A percentile compares a stretch with the other conserved stretches of the same genome.
phyloP scores from a whole-genome alignment of 2,888 invertebrate genomes.

The Drosophila villosipedis region DNA sequence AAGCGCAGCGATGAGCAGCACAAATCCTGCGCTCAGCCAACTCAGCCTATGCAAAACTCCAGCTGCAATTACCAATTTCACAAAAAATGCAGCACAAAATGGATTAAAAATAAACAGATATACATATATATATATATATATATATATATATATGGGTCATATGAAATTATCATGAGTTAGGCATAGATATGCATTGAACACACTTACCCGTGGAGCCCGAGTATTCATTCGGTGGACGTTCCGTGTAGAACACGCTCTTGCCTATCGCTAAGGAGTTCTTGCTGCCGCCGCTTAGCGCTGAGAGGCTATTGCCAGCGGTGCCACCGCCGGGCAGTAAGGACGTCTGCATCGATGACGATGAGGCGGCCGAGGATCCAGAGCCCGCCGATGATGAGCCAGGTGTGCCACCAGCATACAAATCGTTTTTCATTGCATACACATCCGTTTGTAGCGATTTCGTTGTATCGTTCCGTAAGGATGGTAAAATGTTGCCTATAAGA shows the following conservation, averaged over 20 bases:
- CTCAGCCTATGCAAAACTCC: constrained; percentile 48
- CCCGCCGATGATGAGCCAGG: constrained; percentile 66
- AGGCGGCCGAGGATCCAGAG: constrained; percentile 71
- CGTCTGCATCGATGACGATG: constrained; percentile 78
- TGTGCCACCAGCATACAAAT: constrained; percentile 78
- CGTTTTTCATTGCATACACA: constrained; percentile 84
- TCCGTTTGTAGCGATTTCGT: constrained; percentile 83
- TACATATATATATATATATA: not conserved
- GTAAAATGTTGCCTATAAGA: constrained; percentile 82
- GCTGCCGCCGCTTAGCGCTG: constrained; percentile 65
- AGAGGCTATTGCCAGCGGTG: constrained; percentile 72
- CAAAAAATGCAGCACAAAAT: constrained; percentile 35
- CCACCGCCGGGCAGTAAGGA: constrained; percentile 70
- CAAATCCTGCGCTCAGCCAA: constrained; percentile 43
- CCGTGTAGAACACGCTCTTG: constrained; percentile 85
- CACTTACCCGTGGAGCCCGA: constrained; percentile 81
- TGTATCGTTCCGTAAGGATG: constrained; percentile 84
- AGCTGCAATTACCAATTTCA: constrained; percentile 35
- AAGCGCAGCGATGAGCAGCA: constrained; percentile 50
- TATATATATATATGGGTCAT: not conserved
- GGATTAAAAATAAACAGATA: constrained; percentile 1
- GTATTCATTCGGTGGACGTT: constrained; percentile 85
- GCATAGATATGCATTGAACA: not conserved
- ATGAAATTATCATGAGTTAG: not conserved
- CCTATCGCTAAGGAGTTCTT: constrained; percentile 85